Evolutionary conservation across 1,140 invertebrate genomes (phyloP).

Genomic region (Tigriopus japonicus): DNA sequence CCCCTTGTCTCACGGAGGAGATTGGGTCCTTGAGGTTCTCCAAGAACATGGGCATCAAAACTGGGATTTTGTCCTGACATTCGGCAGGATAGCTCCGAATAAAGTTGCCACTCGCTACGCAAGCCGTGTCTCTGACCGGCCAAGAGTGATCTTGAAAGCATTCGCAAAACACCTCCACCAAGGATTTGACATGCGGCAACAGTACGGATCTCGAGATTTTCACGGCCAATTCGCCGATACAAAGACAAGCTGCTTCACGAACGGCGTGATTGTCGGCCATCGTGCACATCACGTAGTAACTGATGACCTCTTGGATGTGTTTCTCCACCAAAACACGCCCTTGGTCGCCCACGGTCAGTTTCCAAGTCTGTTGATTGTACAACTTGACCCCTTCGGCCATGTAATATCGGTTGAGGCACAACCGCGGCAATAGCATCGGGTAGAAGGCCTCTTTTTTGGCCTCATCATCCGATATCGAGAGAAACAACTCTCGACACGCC

Average conservation of each 20-base stretch:
- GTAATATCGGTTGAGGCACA: slow-evolving; percentile 39
- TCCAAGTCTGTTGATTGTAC: slow-evolving; percentile 38
- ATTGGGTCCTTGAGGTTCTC: slow-evolving; percentile 35
- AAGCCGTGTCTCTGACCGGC: slow-evolving; percentile 39
- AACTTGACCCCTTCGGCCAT: slow-evolving; percentile 36
- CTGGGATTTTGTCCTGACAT: slow-evolving; percentile 24
- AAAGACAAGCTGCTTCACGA: slow-evolving; percentile 37
- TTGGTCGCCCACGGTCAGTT: slow-evolving; percentile 27
- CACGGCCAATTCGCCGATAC: slow-evolving; percentile 34
- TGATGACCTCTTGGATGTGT: slow-evolving; percentile 20
- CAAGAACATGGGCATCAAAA: slow-evolving; percentile 33
- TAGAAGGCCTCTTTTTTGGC: slow-evolving; percentile 27
- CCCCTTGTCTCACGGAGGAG: slow-evolving; percentile 35
- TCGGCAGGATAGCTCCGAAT: slow-evolving; percentile 33
- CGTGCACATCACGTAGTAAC: slow-evolving; percentile 32
- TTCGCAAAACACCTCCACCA: slow-evolving; percentile 29
- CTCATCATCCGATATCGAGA: not conserved
- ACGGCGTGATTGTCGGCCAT: slow-evolving; percentile 37
- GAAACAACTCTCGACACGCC: slow-evolving; percentile 27
- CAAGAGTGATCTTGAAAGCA: slow-evolving; percentile 38
- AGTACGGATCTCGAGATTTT: slow-evolving; percentile 30
- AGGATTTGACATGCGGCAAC: slow-evolving; percentile 25
- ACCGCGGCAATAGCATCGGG: slow-evolving; percentile 30
- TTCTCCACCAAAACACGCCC: slow-evolving; percentile 33
- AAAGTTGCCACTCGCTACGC: slow-evolving; percentile 38